phyloP scores from a whole-genome alignment of 2,113 vertebrate genomes.

The Eptesicus fuscus region DNA sequence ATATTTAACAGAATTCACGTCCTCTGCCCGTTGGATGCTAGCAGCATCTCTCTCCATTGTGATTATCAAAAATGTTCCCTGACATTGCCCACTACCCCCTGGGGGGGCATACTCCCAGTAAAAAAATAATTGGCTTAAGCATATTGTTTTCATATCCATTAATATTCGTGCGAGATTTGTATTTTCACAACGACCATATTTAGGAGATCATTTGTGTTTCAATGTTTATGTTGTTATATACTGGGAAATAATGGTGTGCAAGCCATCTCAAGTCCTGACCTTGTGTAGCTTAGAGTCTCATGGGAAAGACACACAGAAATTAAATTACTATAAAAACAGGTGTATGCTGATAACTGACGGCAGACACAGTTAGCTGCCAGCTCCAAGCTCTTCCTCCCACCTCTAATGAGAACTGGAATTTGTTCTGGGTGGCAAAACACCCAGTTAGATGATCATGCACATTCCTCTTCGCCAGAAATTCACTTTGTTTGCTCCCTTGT shows the following conservation, averaged over 20 bases:
- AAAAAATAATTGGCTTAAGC: background rate
- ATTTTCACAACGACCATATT: background rate
- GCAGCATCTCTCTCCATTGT: background rate
- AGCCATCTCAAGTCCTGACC: background rate
- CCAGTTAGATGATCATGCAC: background rate
- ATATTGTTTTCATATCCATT: background rate
- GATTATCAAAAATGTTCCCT: background rate
- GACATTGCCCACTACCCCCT: background rate
- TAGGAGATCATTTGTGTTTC: background rate
- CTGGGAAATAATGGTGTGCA: background rate
- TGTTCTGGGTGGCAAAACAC: background rate
- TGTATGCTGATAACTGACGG: background rate
- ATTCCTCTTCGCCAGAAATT: background rate
- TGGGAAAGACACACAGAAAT: background rate
- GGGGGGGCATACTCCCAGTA: background rate
- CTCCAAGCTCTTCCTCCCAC: background rate
- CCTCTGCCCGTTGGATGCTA: background rate
- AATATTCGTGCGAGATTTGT: background rate
- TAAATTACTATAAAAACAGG: background rate
- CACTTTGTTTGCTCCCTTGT: background rate
- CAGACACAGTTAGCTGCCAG: background rate
- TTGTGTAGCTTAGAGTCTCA: background rate
- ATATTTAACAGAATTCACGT: background rate
- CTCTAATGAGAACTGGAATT: background rate
- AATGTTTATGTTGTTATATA: background rate